Base-by-base conservation (phyloP, 2,797 vertebrate species). In the Bradypus variegatus region DNA sequence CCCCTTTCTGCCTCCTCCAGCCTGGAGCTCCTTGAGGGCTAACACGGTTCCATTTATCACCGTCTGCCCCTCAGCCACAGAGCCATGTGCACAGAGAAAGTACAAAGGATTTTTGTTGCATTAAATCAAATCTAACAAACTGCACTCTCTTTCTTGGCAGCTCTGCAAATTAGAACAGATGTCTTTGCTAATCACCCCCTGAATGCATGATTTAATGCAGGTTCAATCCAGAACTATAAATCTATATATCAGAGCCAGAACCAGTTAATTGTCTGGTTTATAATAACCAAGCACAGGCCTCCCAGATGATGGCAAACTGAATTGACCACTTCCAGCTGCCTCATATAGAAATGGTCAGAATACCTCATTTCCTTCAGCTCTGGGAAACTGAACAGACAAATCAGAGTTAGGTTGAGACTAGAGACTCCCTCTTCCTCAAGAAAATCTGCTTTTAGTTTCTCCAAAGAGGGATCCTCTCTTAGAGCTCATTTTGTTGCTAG, bases 381-480 rank as follows among this genome's bases (percentile, higher is more conserved):
- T 33, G 76, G 87, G 77, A 95, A 92, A 91, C 83, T 94, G 92
- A 92, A 95, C 95, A 90, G 94, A 95, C 86, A 95, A 95, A 82
- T 88, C 13, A 96, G 93, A 91, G 62, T 62, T 58, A 36, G 27
- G 27, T 27, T 41, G 27, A 91, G n/a, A 21, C 60, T 9, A 41
- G 53, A 89, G 78, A 3, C 19, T 83, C 48, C 8, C 18, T 58
- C 83, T 87, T 72, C 60, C 60, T 50, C 25, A 31, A 10, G 78
- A 72, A 77, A 62, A 50, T 38, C 55, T 36, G 41, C 67, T 72
- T 76, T 50, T 27, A 15, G 8, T 70, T 77, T 81, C 73, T 80
- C 60, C 73, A 27, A 69, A 36, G 58, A 14, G 33, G 53, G 45
- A 18, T 16, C 41, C 33, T 67, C 38, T 23, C 7, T 33, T 25